These are phyloP conservation scores for cat (Felis catus) DNA, from an alignment of 2,113 vertebrate species.

Conservation along the genomic window DNA sequence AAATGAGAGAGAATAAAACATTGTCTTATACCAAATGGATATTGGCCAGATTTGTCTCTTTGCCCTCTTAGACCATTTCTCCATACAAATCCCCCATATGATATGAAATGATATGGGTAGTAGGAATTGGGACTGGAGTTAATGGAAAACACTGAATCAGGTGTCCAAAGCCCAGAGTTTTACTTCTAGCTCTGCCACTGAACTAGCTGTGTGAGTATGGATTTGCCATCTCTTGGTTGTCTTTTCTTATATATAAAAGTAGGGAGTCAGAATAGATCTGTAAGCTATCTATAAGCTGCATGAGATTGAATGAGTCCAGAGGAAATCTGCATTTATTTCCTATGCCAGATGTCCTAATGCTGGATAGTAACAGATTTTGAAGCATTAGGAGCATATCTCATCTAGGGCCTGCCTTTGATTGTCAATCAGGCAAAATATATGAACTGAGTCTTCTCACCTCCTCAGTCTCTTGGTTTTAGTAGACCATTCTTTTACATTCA, in stretches of 20 bases:
- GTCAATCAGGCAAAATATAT: not conserved
- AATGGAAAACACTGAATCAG: not conserved
- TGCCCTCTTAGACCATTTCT: not conserved
- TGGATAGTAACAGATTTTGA: not conserved
- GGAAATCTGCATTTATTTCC: not conserved
- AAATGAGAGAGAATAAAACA: conserved; percentile 15
- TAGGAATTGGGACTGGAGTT: not conserved
- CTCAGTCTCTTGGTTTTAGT: not conserved
- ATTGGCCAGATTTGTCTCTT: not conserved
- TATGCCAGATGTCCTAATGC: not conserved
- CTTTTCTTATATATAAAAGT: not conserved
- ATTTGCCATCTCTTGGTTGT: not conserved
- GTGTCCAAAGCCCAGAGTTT: not conserved
- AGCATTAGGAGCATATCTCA: not conserved
- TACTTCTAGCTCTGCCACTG: not conserved
- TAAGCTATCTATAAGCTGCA: not conserved
- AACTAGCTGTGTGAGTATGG: not conserved
- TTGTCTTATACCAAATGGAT: not conserved
- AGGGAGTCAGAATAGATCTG: not conserved
- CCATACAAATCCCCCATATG: not conserved
- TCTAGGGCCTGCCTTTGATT: not conserved
- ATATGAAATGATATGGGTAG: not conserved
- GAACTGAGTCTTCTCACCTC: not conserved
- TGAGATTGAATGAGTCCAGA: not conserved
- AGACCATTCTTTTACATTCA: not conserved